Evolutionary conservation across 2,888 invertebrate genomes (phyloP).

Genomic region (Conistra vaccinii): DNA sequence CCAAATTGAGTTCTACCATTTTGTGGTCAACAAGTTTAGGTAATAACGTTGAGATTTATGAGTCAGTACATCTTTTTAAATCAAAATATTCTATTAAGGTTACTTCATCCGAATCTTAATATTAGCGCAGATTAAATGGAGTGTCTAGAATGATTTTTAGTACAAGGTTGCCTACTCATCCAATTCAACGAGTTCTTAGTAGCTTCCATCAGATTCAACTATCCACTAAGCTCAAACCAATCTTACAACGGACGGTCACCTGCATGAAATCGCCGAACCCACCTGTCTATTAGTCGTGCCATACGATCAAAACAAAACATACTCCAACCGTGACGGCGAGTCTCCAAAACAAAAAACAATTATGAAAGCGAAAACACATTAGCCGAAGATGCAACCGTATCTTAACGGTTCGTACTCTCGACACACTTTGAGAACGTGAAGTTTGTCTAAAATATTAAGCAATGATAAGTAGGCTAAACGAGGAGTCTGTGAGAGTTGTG

Average conservation of each 20-base stretch:
- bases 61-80: neutral
- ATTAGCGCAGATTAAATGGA: neutral
- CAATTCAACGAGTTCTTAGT: neutral
- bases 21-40: neutral
- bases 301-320: slow-evolving; percentile 42
- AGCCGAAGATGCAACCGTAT: slow-evolving; percentile 69
- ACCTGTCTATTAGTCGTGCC: slow-evolving; percentile 26
- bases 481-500: neutral
- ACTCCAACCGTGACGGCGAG: slow-evolving; percentile 43
- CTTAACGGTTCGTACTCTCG: slow-evolving; percentile 71
- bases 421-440: slow-evolving; percentile 66
- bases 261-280: neutral
- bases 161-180: slow-evolving; percentile 17
- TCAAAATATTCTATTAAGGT: neutral
- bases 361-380: slow-evolving; percentile 77
- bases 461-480: neutral
- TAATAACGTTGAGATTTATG: neutral
- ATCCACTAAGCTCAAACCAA: neutral
- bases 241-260: neutral
- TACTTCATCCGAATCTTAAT: neutral
- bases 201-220: neutral
- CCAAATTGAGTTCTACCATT: neutral
- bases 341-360: slow-evolving; percentile 60
- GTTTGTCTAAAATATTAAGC: slow-evolving; percentile 50
- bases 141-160: no score